These are phyloP conservation scores for Pristionchus maxplancki DNA, from an alignment of 2,888 invertebrate genomes.

Conservation along the genomic window DNA sequence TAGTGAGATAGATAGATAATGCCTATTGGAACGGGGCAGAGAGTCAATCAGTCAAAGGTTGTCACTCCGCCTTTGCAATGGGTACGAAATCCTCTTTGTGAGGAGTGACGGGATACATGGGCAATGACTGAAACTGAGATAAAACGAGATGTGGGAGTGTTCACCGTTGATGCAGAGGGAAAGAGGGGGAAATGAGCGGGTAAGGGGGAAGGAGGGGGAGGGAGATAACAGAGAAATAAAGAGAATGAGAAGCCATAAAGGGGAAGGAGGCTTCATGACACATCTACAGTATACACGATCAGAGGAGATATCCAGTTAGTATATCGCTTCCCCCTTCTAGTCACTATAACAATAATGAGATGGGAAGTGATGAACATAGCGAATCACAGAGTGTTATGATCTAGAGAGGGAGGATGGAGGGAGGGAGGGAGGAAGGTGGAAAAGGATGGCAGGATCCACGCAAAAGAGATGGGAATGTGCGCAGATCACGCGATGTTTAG, in stretches of 20 bases:
- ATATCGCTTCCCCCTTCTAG: conserved; percentile 24
- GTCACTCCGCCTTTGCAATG: conserved; percentile 19
- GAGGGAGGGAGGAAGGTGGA: not conserved
- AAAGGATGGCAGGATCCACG: not conserved
- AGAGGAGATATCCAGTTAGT: conserved; percentile 27
- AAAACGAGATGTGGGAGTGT: conserved; percentile 20
- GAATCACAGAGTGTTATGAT: conserved; percentile 46
- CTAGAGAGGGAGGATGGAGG: not conserved
- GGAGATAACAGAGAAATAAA: conserved; percentile 38
- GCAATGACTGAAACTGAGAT: conserved; percentile 38
- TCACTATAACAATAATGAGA: conserved; percentile 46
- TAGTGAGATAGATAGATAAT: conserved; percentile 34
- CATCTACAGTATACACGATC: conserved; percentile 45
- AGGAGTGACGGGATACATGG: conserved; percentile 10
- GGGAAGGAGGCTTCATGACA: conserved; percentile 24
- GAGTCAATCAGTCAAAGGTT: conserved; percentile 39
- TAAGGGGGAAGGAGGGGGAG: not conserved
- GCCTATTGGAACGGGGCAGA: conserved; percentile 33
- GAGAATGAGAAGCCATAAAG: conserved; percentile 33
- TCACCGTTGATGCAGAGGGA: conserved; percentile 38
- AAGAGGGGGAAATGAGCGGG: not conserved
- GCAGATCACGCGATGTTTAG: conserved; percentile 51
- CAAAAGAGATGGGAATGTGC: conserved; percentile 23
- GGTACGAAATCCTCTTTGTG: not conserved
- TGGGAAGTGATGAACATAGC: conserved; percentile 34